Evolutionary conservation across 2,888 invertebrate species (phyloP), one percentile per base, ranked within the genome.

Genomic region (Adineta ricciae): DNA sequence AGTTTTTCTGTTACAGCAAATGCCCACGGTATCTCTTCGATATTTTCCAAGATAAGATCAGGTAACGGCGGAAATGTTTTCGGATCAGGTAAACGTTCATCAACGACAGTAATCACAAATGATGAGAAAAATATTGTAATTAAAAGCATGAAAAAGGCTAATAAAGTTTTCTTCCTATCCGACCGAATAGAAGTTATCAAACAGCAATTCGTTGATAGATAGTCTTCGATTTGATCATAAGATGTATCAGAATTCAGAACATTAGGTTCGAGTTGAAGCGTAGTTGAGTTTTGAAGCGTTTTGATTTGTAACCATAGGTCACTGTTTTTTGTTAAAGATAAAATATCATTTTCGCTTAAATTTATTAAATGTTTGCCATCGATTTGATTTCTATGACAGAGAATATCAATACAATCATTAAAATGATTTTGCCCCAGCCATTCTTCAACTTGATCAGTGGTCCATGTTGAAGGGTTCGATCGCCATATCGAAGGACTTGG

Each of bases 101-200:
- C 98, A 54, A 98, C 98, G 87, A 98, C 95, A 50, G 98, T 98
- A 97, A 99, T 99, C 38, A 97, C 96, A 90, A 99, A 96, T 24
- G 90, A 88, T 21, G 21, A 73, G 38, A 73, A 73, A 2, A 41
- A 38, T 41, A 73, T 38, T 73, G 73, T n/a, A 21, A 21, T 41
- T 24, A 41, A 36, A 38, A 38, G 38, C 21, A 73, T 24, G 24
- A 73, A n/a, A 73, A 73, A 73, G 3, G 73, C 73, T 38, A 38
- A 73, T 73, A 73, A 41, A 38, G 73, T 73, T 24, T 73, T 73
- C 38, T 73, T 73, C 38, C 73, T 36, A 73, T 73, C 73, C 24
- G 38, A 38, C 36, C 73, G 73, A 21, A 73, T 38, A 9, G 73
- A 38, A 24, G 38, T 38, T 24, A 73, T 7, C 3, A 73, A 38